Conservation (phyloP, 2,797 vertebrate species). For the Premnoplex brunnescens region DNA sequence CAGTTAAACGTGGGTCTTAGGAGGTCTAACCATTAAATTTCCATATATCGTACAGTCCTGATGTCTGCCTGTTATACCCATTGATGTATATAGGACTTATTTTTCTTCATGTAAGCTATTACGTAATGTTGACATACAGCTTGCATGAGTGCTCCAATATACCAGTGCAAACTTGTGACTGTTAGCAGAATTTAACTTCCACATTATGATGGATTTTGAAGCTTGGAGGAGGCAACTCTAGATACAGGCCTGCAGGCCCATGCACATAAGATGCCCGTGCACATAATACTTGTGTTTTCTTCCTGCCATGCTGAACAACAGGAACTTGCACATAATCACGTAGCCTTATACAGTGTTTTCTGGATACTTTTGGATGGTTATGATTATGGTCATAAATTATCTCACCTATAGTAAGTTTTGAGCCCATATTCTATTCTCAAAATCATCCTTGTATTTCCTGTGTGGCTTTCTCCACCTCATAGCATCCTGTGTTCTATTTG, state of each 20-base stretch:
- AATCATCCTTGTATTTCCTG: background rate
- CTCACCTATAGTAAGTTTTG: background rate
- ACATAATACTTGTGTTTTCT: background rate
- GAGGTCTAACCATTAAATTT: background rate
- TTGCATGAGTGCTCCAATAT: background rate
- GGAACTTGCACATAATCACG: background rate
- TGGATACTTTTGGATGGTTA: background rate
- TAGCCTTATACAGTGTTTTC: background rate
- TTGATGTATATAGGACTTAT: background rate
- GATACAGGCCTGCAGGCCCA: fast-evolving
- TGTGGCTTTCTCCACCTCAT: fast-evolving
- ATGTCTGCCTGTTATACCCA: background rate
- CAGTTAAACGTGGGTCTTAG: background rate
- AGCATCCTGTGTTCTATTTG: background rate
- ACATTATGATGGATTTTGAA: background rate
- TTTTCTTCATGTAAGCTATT: background rate
- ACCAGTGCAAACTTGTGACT: background rate
- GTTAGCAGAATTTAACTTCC: background rate
- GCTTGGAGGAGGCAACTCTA: background rate
- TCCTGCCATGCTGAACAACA: background rate
- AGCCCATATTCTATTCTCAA: background rate
- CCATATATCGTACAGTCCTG: background rate
- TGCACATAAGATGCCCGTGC: fast-evolving
- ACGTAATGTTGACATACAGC: background rate
- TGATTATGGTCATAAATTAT: background rate